Conservation (phyloP, 2,113 vertebrate species). For the western clawed frog (Xenopus tropicalis) region UCB_Xtro_10.0 CM004445.2:68148001-68148500, state of each 20-base stretch:
- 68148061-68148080: too few species aligned
- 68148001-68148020: too few species aligned
- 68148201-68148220: conserved; percentile 7
- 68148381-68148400: conserved; percentile 38
- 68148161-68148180: conserved; percentile 9
- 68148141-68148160: neutral
- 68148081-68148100: too few species aligned
- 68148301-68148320: conserved; percentile 16
- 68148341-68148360: conserved; percentile 38
- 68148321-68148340: conserved; percentile 40
- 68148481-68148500: conserved; percentile 22
- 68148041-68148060: too few species aligned
- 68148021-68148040: too few species aligned
- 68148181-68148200: neutral
- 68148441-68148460: neutral
- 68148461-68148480: conserved; percentile 30
- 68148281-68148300: conserved; percentile 33
- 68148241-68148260: conserved; percentile 24
- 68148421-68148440: conserved; percentile 22
- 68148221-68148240: conserved; percentile 18
- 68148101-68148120: too few species aligned
- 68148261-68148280: conserved; percentile 28
- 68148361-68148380: conserved; percentile 33
- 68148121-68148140: too few species aligned
- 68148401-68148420: conserved; percentile 36